phyloP scores from a whole-genome alignment of 2,797 vertebrate genomes.

The Poecilia picta region DNA sequence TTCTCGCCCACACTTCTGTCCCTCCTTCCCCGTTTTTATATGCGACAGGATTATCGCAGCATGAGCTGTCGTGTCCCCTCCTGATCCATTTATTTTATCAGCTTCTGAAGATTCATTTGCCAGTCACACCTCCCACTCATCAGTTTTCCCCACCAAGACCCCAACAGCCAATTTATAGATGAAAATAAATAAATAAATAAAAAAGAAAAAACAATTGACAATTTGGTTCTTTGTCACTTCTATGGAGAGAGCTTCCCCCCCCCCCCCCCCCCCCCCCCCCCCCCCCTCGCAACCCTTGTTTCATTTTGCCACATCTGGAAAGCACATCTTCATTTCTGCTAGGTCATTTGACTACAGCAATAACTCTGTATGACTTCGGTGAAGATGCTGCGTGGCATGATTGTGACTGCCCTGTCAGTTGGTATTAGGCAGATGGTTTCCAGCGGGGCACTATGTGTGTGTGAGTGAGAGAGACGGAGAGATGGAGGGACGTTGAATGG shows the following conservation, averaged over 20 bases:
- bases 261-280: background rate
- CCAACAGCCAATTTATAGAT: conserved; percentile 34
- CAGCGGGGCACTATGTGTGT: conserved; percentile 4
- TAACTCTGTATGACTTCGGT: conserved; percentile 67
- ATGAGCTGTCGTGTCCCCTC: conserved; percentile 37
- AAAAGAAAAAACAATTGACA: conserved; percentile 25
- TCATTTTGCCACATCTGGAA: conserved; percentile 53
- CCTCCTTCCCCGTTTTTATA: conserved; percentile 31
- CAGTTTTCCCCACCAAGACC: conserved; percentile 19
- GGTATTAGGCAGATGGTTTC: conserved; percentile 60
- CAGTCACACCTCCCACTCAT: conserved; percentile 44
- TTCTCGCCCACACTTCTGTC: conserved; percentile 12
- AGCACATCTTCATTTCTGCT: conserved; percentile 64
- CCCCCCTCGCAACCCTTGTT: background rate
- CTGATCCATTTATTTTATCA: conserved; percentile 53
- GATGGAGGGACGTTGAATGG: conserved; percentile 14
- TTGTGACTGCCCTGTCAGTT: conserved; percentile 63
- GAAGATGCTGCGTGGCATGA: conserved; percentile 60
- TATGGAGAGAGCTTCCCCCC: conserved; percentile 25
- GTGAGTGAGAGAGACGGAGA: conserved; percentile 8
- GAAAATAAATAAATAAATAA: conserved; percentile 12
- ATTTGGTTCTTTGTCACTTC: conserved; percentile 68
- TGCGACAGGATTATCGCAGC: conserved; percentile 58
- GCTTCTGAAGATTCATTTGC: conserved; percentile 52
- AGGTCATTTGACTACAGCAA: conserved; percentile 63